Evolutionary conservation across 2,888 invertebrate species (phyloP).

Genomic region (Cephus pygmeus): DNA sequence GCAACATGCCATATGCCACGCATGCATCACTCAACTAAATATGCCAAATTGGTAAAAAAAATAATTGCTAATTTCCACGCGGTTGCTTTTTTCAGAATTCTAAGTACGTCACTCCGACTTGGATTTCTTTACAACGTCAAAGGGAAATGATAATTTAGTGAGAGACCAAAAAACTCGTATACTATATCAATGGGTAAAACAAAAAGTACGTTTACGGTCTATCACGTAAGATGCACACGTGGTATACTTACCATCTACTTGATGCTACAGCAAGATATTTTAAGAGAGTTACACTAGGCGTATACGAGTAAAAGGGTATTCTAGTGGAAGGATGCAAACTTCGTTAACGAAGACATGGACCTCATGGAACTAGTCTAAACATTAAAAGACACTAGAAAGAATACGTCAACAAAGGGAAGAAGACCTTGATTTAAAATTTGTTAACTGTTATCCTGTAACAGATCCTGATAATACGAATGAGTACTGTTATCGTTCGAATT

Average conservation of each 20-base stretch:
- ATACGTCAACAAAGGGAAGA: background rate
- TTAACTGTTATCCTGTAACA: background rate
- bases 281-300: background rate
- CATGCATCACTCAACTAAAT: conserved; percentile 62
- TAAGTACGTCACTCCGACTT: background rate
- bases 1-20: conserved; percentile 60
- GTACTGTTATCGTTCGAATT: background rate
- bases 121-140: background rate
- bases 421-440: background rate
- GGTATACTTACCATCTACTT: background rate
- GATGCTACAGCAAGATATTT: background rate
- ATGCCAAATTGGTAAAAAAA: conserved; percentile 42
- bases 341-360: background rate
- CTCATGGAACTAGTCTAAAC: background rate
- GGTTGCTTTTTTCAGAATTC: background rate
- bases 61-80: conserved; percentile 3
- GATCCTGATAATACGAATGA: background rate
- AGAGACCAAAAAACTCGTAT: background rate
- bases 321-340: background rate
- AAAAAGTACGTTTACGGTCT: background rate
- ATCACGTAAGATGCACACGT: background rate
- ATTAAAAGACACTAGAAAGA: background rate
- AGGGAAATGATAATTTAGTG: background rate
- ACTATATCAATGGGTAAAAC: background rate
- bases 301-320: background rate